A percentile compares a stretch with the other conserved stretches of the same genome.
Evolutionary conservation across 2,797 vertebrate genomes (phyloP).

Genomic region (Melanotaenia nigrans): DNA sequence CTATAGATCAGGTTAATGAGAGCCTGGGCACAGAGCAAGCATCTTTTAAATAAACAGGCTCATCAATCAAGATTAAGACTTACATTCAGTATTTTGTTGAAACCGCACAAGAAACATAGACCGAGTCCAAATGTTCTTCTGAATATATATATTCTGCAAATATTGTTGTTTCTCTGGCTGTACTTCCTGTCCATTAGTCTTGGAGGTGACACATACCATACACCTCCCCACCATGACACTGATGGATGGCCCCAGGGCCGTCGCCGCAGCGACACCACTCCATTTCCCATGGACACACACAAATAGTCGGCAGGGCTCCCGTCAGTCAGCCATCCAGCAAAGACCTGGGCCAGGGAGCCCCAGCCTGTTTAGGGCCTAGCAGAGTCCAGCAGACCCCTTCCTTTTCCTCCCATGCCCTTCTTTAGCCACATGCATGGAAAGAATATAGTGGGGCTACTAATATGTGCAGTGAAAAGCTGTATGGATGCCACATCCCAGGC

Average conservation of each 20-base stretch:
- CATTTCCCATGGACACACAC: constrained; percentile 86
- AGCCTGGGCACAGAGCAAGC: constrained; percentile 42
- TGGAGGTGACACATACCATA: constrained; percentile 82
- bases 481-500: constrained; percentile 35
- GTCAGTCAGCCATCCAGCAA: constrained; percentile 74
- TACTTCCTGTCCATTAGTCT: constrained; percentile 89
- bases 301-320: constrained; percentile 77
- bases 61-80: constrained; percentile 79
- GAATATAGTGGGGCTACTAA: constrained; percentile 42
- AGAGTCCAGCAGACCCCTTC: constrained; percentile 28
- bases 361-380: constrained; percentile 63
- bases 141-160: constrained; percentile 85
- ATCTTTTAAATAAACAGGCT: constrained; percentile 73
- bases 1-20: constrained; percentile 54
- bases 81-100: constrained; percentile 63
- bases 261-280: constrained; percentile 77
- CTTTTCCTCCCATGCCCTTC: constrained; percentile 37
- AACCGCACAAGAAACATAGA: constrained; percentile 61
- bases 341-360: constrained; percentile 57
- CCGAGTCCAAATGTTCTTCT: constrained; percentile 60
- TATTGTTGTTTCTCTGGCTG: constrained; percentile 87
- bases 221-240: constrained; percentile 80
- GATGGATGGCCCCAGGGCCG: constrained; percentile 84
- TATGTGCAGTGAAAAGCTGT: constrained; percentile 43
- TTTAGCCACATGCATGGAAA: constrained; percentile 19